Base-by-base conservation (phyloP, 2,888 invertebrate species). In the Amphipyra berbera region DNA sequence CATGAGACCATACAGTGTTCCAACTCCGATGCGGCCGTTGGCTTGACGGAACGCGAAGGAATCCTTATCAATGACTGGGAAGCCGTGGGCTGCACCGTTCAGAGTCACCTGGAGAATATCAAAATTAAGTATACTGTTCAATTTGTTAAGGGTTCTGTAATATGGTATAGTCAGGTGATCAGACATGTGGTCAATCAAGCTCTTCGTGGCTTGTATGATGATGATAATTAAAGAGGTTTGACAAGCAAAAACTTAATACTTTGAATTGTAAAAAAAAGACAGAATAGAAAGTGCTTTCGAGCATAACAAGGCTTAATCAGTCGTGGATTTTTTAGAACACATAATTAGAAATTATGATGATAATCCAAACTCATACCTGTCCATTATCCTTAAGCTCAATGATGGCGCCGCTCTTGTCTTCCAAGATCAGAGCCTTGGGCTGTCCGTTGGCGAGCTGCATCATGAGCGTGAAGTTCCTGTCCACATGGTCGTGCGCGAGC, bases 401-500 rank as follows among this genome's bases (percentile, higher is more conserved):
- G 42, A 96, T 94, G 54, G 94, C 91, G 47, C 97, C 96, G 40
- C 95, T 95, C 76, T 96, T 96, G 85, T 97, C 97, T 12, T 96
- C 95, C n/a, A 98, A 82, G 6, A 96, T 95, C 37, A 98, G 89
- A 0, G 96, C 95, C 77, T 96, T 96, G 15, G 97, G 93, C 49
- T 95, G 95, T n/a, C 97, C 97, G 71, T 96, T 96, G 42, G 95
- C 95, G 56, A 97, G 96, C 80, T 97, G 97, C 10, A 97, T 96
- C 54, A 97, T 94, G 7, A 98, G 95, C 0, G 97, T 97, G 95
- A 99, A 99, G 95, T 98, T 98, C 67, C 97, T 96, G 88, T 98
- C 97, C 13, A 97, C 96, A 81, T 97, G 96, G 90, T 99, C 99
- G 80, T 97, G 97, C 0, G 97, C 97, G 6, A 99, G 92, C 0